A percentile compares a stretch with the other conserved stretches of the same genome.
phyloP scores from a whole-genome alignment of 2,888 invertebrate species.

The Euzophera pinguis region DNA sequence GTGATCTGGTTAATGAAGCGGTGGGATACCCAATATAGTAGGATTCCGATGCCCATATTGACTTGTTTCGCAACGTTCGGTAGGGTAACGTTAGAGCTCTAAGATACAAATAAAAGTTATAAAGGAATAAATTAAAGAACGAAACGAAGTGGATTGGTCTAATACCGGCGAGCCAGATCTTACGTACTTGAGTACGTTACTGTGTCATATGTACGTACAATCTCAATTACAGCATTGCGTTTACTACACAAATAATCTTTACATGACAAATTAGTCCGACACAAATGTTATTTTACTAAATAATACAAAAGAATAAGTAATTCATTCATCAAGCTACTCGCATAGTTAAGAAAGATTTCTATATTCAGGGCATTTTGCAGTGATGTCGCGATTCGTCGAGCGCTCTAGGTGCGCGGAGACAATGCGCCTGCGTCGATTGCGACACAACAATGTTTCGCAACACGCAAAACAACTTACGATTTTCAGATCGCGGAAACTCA shows the following conservation, averaged over 20 bases:
- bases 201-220: no score
- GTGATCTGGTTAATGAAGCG: conserved; percentile 24
- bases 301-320: no score
- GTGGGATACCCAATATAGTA: conserved; percentile 26
- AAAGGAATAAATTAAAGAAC: background rate
- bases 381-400: conserved; percentile 47
- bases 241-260: background rate
- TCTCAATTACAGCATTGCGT: no score
- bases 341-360: background rate
- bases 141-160: no score
- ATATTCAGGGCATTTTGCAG: conserved; percentile 8
- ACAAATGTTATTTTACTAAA: no score
- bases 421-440: conserved; percentile 43
- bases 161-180: no score
- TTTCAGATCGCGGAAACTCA: conserved; percentile 39
- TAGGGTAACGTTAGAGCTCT: conserved; percentile 36
- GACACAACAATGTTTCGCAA: conserved; percentile 25
- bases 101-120: background rate
- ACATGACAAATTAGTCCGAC: no score
- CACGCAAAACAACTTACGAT: conserved; percentile 39
- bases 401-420: conserved; percentile 59
- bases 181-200: no score
- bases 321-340: background rate
- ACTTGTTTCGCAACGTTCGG: conserved; percentile 39
- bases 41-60: conserved; percentile 36